Evolutionary conservation across 2,113 vertebrate species (phyloP).

Genomic region (Nothobranchius furzeri): DNA sequence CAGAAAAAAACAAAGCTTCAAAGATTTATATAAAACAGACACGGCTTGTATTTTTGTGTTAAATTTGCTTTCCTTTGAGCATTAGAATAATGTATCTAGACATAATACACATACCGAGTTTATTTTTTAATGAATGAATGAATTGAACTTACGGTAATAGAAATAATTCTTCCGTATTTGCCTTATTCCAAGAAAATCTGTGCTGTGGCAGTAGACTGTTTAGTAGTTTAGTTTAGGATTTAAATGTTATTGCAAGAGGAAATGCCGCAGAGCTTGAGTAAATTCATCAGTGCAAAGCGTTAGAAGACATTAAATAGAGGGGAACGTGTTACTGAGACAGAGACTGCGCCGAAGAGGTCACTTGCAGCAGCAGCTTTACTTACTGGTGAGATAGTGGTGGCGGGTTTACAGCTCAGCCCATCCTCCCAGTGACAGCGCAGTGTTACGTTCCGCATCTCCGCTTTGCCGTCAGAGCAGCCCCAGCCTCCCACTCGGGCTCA

Average conservation of each 20-base stretch:
- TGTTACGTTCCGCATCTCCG: conserved; percentile 59
- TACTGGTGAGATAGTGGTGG: conserved; percentile 40
- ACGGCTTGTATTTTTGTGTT: too few species aligned
- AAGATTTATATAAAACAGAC: too few species aligned
- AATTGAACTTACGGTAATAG: too few species aligned
- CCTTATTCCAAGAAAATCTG: not conserved
- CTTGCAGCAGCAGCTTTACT: conserved; percentile 18
- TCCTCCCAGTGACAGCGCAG: conserved; percentile 61
- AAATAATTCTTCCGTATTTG: too few species aligned
- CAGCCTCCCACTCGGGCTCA: conserved; percentile 63
- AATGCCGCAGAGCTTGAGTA: not conserved
- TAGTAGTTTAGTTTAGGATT: not conserved
- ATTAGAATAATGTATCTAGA: too few species aligned
- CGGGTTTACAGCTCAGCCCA: conserved; percentile 50
- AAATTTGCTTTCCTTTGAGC: too few species aligned
- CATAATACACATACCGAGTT: too few species aligned
- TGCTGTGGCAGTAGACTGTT: not conserved
- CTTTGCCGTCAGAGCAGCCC: conserved; percentile 69
- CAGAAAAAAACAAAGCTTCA: too few species aligned
- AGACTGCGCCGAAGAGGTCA: conserved; percentile 33
- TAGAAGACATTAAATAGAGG: conserved; percentile 8
- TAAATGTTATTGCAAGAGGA: not conserved
- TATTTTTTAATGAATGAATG: too few species aligned
- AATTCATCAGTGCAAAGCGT: conserved; percentile 10
- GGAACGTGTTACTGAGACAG: conserved; percentile 11